Evolutionary conservation across 2,888 invertebrate genomes (phyloP).

Genomic region (Phortica magna): DNA sequence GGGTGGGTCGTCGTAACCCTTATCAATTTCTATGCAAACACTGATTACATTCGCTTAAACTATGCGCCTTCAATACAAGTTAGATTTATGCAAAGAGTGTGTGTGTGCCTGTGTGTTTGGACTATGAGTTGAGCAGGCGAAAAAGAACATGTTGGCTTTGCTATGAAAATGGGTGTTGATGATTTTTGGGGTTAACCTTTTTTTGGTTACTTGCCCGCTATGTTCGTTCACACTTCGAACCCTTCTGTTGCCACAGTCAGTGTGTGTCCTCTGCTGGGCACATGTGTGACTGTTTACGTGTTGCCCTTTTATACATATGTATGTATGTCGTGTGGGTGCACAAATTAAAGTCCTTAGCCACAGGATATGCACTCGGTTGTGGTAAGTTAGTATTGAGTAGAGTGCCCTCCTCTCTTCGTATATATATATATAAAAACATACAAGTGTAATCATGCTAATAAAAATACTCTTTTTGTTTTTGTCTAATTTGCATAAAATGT

Average conservation of each 20-base stretch:
- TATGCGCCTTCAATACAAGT: neutral
- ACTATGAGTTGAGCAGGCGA: no score
- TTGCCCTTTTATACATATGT: neutral
- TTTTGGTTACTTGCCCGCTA: neutral
- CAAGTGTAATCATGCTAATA: slow-evolving; percentile 37
- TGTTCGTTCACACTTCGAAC: neutral
- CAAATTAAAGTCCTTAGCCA: neutral
- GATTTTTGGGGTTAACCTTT: slow-evolving; percentile 17
- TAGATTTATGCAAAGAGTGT: slow-evolving; percentile 11
- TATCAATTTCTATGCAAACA: slow-evolving; percentile 29
- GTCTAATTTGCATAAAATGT: slow-evolving; percentile 52
- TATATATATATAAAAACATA: neutral
- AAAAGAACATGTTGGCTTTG: neutral
- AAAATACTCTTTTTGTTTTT: slow-evolving; percentile 26
- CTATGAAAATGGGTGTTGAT: slow-evolving; percentile 1
- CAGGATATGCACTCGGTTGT: neutral
- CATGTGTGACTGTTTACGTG: neutral
- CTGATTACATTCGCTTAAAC: slow-evolving; percentile 17
- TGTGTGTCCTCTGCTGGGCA: neutral
- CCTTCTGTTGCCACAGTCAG: neutral
- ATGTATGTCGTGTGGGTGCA: neutral
- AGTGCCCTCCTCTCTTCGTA: neutral
- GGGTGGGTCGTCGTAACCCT: slow-evolving; percentile 8
- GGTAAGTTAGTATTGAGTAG: neutral
- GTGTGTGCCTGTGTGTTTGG: neutral